These are phyloP conservation scores for Smutsia gigantea DNA, from an alignment of 2,797 vertebrate species.

Conservation along the genomic window DNA sequence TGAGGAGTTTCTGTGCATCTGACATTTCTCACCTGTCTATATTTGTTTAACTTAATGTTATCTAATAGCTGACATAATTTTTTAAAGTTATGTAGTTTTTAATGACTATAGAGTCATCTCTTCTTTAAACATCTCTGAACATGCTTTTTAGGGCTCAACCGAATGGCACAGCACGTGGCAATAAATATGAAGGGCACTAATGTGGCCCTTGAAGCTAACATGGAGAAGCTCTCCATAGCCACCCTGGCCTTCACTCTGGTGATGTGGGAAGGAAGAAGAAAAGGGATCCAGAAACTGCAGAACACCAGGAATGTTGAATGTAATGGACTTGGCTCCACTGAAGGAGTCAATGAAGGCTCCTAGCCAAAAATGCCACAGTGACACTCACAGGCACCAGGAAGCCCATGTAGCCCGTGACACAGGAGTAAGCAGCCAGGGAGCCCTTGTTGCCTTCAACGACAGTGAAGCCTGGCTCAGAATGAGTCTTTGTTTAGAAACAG, in stretches of 20 bases:
- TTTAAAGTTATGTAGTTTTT: background rate
- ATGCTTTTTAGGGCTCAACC: background rate
- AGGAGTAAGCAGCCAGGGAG: background rate
- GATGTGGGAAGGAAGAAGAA: background rate
- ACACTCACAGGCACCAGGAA: background rate
- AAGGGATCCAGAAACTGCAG: slow-evolving; percentile 1
- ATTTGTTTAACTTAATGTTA: background rate
- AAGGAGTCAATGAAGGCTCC: background rate
- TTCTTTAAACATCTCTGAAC: background rate
- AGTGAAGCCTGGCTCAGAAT: background rate
- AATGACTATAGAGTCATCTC: background rate
- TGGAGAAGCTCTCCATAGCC: slow-evolving; percentile 14
- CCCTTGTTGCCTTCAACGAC: background rate
- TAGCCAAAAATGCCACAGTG: background rate
- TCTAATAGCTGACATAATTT: background rate
- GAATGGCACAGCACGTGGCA: background rate
- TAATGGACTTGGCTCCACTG: background rate
- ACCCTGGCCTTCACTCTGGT: background rate
- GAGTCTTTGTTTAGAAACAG: background rate
- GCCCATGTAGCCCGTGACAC: background rate
- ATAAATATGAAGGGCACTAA: background rate
- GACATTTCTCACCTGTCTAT: background rate
- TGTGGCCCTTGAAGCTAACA: background rate
- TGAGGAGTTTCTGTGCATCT: background rate
- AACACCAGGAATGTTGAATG: background rate